Evolutionary conservation across 1,140 invertebrate genomes (phyloP), one percentile per base, ranked within the genome.

Genomic region (Drosophila azteca): DNA sequence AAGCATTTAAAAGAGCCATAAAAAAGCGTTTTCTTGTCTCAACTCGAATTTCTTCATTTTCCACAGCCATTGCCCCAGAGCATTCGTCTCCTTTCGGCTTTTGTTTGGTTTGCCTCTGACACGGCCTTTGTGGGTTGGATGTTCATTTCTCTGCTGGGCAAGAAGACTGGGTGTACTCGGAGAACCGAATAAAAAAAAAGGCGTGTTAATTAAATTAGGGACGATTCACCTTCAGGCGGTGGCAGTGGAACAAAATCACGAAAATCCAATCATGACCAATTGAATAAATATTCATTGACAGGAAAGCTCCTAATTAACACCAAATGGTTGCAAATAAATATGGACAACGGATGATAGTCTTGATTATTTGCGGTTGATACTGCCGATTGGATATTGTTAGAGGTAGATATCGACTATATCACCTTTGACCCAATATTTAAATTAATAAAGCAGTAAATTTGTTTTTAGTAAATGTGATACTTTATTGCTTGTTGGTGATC

Each of bases 201-300:
- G 60, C 26, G 44, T 69, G 64, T 74, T 77, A 80, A 84, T 85
- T 84, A 73, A 84, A 84, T 85, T 77, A 74, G 63, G 57, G 59
- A 20, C n/a, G 54, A 69, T 41, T 57, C 52, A 58, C 64, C 71
- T 75, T 75, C 50, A 22, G 61, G 70, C 60, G 44, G 35, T 39
- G 53, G 35, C 43, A 26, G 35, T 39, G 53, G 35, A 43, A 35
- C 29, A 44, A 49, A 75, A 75, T 75, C 70, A 50, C 26, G 4
- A 54, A 73, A 73, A 73, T 55, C 51, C 2, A 26, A 73, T 73
- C 24, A 20, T 20, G 17, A 20, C 17, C 17, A 20, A 20, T 20
- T 1, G 17, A 20, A 20, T 20, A 20, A 20, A 20, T 51, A 73
- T 63, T 72, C 70, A 73, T 22, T 44, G 46, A 73, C 70, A 73